Percentiles rank a stretch among this genome's conserved stretches.
Conservation (phyloP, 2,888 invertebrate species). For the Diploptera punctata region DNA sequence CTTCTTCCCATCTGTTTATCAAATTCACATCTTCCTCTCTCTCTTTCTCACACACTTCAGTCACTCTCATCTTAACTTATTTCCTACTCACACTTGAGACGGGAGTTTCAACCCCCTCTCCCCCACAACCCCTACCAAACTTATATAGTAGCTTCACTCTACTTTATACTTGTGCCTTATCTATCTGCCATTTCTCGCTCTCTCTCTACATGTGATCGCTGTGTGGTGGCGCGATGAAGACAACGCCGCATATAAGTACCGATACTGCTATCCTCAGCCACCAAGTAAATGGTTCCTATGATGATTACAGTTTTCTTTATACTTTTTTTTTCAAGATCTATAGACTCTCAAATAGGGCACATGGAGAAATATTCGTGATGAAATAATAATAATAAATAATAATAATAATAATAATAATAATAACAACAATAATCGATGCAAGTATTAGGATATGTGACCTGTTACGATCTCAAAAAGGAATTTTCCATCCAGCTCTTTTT, state of each 20-base stretch:
- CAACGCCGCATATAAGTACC: neutral
- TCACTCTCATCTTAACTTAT: conserved; percentile 31
- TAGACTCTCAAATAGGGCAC: no score
- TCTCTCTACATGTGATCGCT: neutral
- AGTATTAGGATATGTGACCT: no score
- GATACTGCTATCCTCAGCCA: neutral
- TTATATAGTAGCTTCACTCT: neutral
- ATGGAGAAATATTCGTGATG: no score
- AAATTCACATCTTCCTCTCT: conserved; percentile 38
- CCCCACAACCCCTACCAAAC: no score
- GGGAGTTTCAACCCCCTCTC: conserved; percentile 42
- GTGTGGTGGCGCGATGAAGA: neutral
- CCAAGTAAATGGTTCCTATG: neutral
- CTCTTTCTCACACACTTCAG: conserved; percentile 19
- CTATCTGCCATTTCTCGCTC: neutral
- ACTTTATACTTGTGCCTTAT: neutral
- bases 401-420: no score
- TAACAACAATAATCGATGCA: no score
- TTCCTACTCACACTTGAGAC: conserved; percentile 31
- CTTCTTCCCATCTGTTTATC: conserved; percentile 48
- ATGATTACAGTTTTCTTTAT: neutral
- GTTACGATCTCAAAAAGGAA: no score
- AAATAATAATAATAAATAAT: no score
- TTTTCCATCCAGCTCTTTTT: no score
- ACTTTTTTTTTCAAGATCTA: no score